These are phyloP conservation scores for Gryon sp. DNA, from an alignment of 1,140 invertebrate genomes.

Conservation along the genomic window DNA sequence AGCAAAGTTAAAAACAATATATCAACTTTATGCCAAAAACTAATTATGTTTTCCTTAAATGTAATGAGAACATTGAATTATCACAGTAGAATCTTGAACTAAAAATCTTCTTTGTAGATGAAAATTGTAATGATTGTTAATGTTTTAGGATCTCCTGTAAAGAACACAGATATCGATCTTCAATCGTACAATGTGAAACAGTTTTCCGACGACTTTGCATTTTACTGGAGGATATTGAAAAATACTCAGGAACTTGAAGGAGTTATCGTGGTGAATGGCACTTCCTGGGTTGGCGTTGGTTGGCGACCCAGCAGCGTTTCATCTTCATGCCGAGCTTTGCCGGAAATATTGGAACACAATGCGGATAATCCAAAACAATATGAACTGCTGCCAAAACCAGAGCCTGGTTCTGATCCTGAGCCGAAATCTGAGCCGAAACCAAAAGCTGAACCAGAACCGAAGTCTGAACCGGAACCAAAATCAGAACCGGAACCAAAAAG, in stretches of 20 bases:
- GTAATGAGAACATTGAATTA: too few relatives aligned
- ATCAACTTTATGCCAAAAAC: too few relatives aligned
- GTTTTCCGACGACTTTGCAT: conserved; percentile 85
- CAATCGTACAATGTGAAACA: conserved; percentile 85
- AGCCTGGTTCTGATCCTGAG: conserved; percentile 71
- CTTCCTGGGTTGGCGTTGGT: conserved; percentile 91
- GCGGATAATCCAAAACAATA: conserved; percentile 4
- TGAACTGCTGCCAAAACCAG: conserved; percentile 75
- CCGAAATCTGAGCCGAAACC: conserved; percentile 73
- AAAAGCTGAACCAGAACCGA: conserved; percentile 69
- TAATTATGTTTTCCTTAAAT: too few relatives aligned
- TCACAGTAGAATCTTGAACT: too few relatives aligned
- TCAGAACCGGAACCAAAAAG: conserved; percentile 68
- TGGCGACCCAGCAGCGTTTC: conserved; percentile 88
- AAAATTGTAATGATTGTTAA: neutral
- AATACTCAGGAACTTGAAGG: conserved; percentile 91
- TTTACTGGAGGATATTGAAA: conserved; percentile 91
- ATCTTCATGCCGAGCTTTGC: conserved; percentile 88
- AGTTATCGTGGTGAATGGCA: conserved; percentile 89
- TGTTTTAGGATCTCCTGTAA: conserved; percentile 83
- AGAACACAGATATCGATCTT: conserved; percentile 83
- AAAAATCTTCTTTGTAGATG: too few relatives aligned
- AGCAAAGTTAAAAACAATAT: too few relatives aligned
- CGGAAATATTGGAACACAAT: conserved; percentile 81
- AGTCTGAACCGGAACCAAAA: conserved; percentile 61